Evolutionary conservation across 1,140 invertebrate species (phyloP), one percentile per base, ranked within the genome.

Genomic region (Drosophila willistoni): DNA sequence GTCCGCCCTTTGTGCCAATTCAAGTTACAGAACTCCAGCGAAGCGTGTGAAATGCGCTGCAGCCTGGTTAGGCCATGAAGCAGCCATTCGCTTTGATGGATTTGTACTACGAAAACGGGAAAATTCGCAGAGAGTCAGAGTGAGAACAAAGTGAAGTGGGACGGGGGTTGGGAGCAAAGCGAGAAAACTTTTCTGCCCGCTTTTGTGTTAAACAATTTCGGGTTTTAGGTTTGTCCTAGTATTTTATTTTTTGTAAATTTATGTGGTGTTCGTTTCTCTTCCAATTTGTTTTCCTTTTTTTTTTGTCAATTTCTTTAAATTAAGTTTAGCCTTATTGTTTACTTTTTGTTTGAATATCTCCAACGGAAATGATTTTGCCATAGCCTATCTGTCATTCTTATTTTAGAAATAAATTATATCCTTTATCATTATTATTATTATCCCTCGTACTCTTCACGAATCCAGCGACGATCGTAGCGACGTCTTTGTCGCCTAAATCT

Each of bases 11-110:
- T 79, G 77, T 81, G 81, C 85, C 81, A 76, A 90, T 84, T 75
- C 67, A 61, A 90, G 84, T 89, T 89, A 73, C 85, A 89, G 25
- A 89, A 90, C 85, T 89, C 77, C 77, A 84, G 74, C 84, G 81
- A 89, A 71, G 85, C 84, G 80, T 89, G 74, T 79, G 71, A 89
- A 87, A 87, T 87, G 64, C 77, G 69, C 57, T 86, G 63, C 77
- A 89, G 80, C 74, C 62, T 69, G 59, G 68, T 42, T 44, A 71
- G 63, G 75, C 73, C 76, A 75, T 79, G 55, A 59, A 57, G 70
- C 75, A 55, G 62, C 68, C 59, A 59, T 36, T 55, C 51, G 71
- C 77, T 84, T 89, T 89, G 77, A 89, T 78, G 80, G 77, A 89
- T 84, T 87, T 77, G 42, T 67, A 44, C 51, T 65, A 41, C 54